Evolutionary conservation across 2,797 vertebrate species (phyloP), one percentile per base, ranked within the genome.

Genomic region (Sebastes hubbsi): DNA sequence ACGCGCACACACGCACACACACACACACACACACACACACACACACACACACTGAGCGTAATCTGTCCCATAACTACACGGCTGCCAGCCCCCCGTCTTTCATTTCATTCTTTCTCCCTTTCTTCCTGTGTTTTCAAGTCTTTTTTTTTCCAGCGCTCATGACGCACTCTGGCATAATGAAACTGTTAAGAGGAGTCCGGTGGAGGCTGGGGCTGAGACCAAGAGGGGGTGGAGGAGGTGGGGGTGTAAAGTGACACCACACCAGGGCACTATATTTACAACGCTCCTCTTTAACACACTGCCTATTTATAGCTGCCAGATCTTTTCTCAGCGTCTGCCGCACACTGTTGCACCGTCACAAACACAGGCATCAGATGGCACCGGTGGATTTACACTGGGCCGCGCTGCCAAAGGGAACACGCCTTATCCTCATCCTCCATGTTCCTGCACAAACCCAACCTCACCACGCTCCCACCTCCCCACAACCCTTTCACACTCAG

Each of bases 121-220:
- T 93, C 89, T 91, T 92, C 81, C 86, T 87, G 80, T 92, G 85
- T 94, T 92, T 93, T 92, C 77, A 84, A 63, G 77, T 78, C 76
- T 77, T 87, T 89, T 87, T 87, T 88, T 92, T 89, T 91, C 92
- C 93, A 92, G 86, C 1, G 13, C 84, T 90, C 83, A 85, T 95
- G 92, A 94, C 93, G 93, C 92, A 95, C 91, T 92, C 85, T 68
- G 88, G 91, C 88, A 94, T 90, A 94, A 94, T 94, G 93, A 94
- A 93, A 87, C 90, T 87, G 93, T 94, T 94, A 93, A 94, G 87
- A 89, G 83, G 88, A 93, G 91, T 92, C 92, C 89, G 63, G 88
- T 86, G 20, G 80, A 90, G 77, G 81, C 84, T 88, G 87, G 87
- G 89, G 79, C 90, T 68, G 80, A 85, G 86, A 84, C 67, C 72